Evolutionary conservation across 2,113 vertebrate genomes (phyloP).

Genomic region (Chrysochloris asiatica): DNA sequence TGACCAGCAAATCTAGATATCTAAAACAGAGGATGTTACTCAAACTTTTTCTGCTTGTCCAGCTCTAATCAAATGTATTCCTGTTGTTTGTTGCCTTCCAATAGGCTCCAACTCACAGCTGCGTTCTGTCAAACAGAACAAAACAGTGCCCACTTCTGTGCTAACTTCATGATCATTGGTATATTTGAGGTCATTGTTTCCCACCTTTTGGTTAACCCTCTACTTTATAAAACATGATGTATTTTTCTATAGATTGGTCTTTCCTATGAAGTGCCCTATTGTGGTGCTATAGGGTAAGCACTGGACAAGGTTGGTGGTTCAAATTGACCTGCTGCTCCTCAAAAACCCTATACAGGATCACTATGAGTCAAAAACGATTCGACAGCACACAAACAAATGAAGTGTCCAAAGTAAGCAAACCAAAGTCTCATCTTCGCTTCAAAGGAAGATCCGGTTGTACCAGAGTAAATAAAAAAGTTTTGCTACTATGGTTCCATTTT

Average conservation of each 20-base stretch:
- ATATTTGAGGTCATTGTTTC: background rate
- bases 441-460: background rate
- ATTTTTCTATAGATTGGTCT: background rate
- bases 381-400: too few species aligned
- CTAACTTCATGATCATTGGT: background rate
- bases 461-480: too few species aligned
- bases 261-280: too few species aligned
- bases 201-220: background rate
- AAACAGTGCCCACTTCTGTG: background rate
- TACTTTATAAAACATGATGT: background rate
- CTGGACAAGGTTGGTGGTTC: too few species aligned
- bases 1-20: background rate
- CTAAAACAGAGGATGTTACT: fast-evolving
- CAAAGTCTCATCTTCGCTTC: background rate
- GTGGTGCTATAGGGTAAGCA: too few species aligned
- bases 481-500: too few species aligned
- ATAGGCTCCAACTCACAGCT: background rate
- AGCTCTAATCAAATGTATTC: fast-evolving
- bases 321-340: too few species aligned
- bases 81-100: background rate
- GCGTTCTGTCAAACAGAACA: background rate
- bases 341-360: too few species aligned
- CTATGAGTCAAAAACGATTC: too few species aligned
- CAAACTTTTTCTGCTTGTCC: fast-evolving
- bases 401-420: background rate